Base-by-base conservation (phyloP, 2,888 invertebrate genomes). In the Orthosia gracilis region DNA sequence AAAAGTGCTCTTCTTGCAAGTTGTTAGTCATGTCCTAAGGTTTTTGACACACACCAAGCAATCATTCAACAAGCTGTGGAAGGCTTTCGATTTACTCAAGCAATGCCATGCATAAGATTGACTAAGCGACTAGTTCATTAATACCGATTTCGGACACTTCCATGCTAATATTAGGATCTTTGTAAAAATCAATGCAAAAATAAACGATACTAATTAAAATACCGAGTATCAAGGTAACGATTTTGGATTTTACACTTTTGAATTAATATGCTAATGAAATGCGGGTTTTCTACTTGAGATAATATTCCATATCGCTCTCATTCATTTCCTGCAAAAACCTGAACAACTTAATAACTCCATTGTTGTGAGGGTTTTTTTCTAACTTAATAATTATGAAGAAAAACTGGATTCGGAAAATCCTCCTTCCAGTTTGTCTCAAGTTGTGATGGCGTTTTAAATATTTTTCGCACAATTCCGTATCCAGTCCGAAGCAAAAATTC, bases 381-480 rank as follows among this genome's bases (percentile, higher is more conserved):
- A 58, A 55, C 61, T 17, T 17, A 57, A 71, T 57, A 52, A 74
- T 71, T 69, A 74, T 74, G 45, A 23, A 69, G 49, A 78, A 69
- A 49, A 69, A 83, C 74, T 79, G 57, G 71, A 66, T 59, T 74
- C 69, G 57, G 66, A 57, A 74, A 69, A 82, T 71, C 74, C 54
- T 83, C 26, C 59, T 52, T 63, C 18, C 9, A 63, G 66, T 67
- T 68, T 26, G 3, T 47, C 3, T 23, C 31, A 62, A 62, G 52
- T 45, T 7, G 17, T 67, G 50, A 40, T 62, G 49, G 47, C 62
- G 40, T 47, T 40, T 23, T 54, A 47, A 45, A 58, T 55, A 82
- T 69, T 26, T 59, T 64, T 55, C 58, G 31, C 55, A 31, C 1
- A 57, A 69, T 83, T 78, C 64, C 83, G 79, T 78, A 83, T 40